phyloP scores from a whole-genome alignment of 2,888 invertebrate genomes.

The Polymixis flavicincta region DNA sequence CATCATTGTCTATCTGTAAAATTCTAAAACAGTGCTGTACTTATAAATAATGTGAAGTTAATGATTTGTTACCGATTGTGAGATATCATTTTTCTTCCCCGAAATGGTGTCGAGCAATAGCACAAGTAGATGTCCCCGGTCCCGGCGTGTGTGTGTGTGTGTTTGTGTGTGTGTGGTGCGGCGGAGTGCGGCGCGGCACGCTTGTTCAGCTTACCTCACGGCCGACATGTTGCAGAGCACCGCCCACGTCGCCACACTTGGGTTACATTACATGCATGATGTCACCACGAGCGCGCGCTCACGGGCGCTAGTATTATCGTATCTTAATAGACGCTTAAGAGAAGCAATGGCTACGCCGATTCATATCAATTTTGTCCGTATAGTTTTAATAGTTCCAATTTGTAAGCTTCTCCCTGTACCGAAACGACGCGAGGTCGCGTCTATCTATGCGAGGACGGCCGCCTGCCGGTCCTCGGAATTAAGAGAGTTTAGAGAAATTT shows the following conservation, averaged over 20 bases:
- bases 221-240: slow-evolving; percentile 62
- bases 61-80: slow-evolving; percentile 78
- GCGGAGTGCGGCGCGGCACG: slow-evolving; percentile 75
- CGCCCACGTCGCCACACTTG: slow-evolving; percentile 64
- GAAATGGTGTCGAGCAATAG: slow-evolving; percentile 85
- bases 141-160: slow-evolving; percentile 81
- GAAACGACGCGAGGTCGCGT: slow-evolving; percentile 80
- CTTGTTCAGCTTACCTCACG: slow-evolving; percentile 74
- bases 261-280: slow-evolving; percentile 72
- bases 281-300: slow-evolving; percentile 80
- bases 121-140: slow-evolving; percentile 71
- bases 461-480: slow-evolving; percentile 78
- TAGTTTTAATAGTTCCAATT: slow-evolving; percentile 90
- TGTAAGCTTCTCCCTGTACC: slow-evolving; percentile 88
- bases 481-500: slow-evolving; percentile 85
- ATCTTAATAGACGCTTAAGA: slow-evolving; percentile 87
- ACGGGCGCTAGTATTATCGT: slow-evolving; percentile 85
- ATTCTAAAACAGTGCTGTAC: slow-evolving; percentile 83
- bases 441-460: slow-evolving; percentile 80
- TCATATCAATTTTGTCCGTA: slow-evolving; percentile 90
- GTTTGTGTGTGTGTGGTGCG: slow-evolving; percentile 44
- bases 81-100: slow-evolving; percentile 88
- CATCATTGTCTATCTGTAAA: slow-evolving; percentile 87
- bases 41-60: slow-evolving; percentile 74
- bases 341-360: slow-evolving; percentile 89